phyloP scores from a whole-genome alignment of 2,797 vertebrate genomes.

The Craterocephalus amniculus region DNA sequence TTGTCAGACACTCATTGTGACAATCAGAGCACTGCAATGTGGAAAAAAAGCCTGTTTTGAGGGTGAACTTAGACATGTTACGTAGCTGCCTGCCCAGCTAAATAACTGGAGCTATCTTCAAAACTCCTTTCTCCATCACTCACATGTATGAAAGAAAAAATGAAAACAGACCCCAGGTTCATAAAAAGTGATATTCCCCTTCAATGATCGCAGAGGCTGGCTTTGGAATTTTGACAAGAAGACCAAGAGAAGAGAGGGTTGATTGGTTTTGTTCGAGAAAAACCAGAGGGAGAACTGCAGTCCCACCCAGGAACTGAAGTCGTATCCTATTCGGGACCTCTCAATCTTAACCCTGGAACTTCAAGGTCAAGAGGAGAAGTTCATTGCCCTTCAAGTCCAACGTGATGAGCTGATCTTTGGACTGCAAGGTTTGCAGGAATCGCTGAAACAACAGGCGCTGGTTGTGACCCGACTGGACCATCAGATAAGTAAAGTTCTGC shows the following conservation, averaged over 20 bases:
- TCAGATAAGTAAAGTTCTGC: conserved; percentile 9
- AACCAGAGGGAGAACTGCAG: conserved; percentile 46
- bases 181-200: too few relatives aligned
- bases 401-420: conserved; percentile 59
- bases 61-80: too few relatives aligned
- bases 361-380: conserved; percentile 52
- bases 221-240: conserved; percentile 71
- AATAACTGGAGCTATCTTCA: too few relatives aligned
- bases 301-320: conserved; percentile 42
- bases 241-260: conserved; percentile 65
- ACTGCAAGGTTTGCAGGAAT: conserved; percentile 38
- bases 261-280: conserved; percentile 70
- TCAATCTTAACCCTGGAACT: conserved; percentile 67
- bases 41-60: too few relatives aligned
- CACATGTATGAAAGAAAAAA: too few relatives aligned
- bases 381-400: conserved; percentile 58
- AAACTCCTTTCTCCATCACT: too few relatives aligned
- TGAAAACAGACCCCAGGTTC: too few relatives aligned
- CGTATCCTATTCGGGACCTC: conserved; percentile 37
- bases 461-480: conserved; percentile 57
- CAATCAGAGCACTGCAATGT: too few relatives aligned
- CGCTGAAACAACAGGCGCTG: conserved; percentile 48
- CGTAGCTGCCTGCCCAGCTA: too few relatives aligned
- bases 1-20: too few relatives aligned
- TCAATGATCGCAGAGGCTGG: conserved; percentile 53